Conservation (phyloP, 2,888 invertebrate species). For the Scaptomyza polygonia region DNA sequence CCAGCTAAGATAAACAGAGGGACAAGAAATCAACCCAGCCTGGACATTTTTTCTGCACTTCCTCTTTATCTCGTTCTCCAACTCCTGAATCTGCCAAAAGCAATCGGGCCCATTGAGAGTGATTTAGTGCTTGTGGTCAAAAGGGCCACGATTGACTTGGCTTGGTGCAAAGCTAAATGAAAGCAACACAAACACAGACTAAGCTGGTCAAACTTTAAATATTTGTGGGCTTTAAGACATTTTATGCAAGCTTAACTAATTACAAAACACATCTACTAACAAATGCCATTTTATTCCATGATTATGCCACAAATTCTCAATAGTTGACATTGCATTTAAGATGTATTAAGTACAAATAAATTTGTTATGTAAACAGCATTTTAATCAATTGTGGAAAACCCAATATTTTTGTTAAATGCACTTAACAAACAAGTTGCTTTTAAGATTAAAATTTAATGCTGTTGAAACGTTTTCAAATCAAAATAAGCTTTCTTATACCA, state of each 20-base stretch:
- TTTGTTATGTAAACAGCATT: background rate
- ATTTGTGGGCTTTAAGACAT: conserved; percentile 17
- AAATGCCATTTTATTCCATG: background rate
- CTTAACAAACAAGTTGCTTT: background rate
- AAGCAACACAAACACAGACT: conserved; percentile 33
- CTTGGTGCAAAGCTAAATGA: conserved; percentile 51
- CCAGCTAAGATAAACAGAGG: background rate
- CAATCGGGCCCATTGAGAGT: conserved; percentile 59
- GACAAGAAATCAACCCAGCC: conserved; percentile 1
- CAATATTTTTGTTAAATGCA: background rate
- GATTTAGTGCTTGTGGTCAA: conserved; percentile 76
- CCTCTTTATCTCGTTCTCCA: background rate
- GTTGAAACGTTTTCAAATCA: background rate
- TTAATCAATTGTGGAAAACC: background rate
- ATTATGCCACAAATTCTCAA: background rate
- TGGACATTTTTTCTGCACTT: conserved; percentile 5
- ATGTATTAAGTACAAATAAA: background rate
- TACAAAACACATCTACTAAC: background rate
- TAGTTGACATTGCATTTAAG: background rate
- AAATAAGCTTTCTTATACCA: background rate
- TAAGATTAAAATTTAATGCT: background rate
- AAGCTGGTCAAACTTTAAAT: conserved; percentile 24
- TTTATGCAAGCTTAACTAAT: conserved; percentile 6
- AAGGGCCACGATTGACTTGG: conserved; percentile 72
- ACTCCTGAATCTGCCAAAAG: conserved; percentile 24